These are phyloP conservation scores for Tamandua tetradactyla DNA, from an alignment of 2,797 vertebrate genomes.

Conservation along the genomic window DNA sequence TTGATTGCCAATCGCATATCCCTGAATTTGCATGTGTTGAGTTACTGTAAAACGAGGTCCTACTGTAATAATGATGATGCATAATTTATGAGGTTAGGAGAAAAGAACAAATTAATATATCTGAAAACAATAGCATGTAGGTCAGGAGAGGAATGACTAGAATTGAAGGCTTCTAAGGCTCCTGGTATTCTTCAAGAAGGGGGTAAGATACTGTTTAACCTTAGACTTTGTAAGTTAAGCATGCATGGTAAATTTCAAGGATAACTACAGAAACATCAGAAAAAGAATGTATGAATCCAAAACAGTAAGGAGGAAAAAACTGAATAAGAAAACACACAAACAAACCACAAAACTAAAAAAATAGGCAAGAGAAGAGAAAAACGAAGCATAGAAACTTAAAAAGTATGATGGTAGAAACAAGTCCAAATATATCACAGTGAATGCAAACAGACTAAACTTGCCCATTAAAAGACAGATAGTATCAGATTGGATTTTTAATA, in stretches of 20 bases:
- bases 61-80: neutral
- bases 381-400: conserved; percentile 38
- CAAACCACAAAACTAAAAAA: conserved; percentile 54
- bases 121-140: conserved; percentile 47
- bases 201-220: conserved; percentile 55
- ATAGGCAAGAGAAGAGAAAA: conserved; percentile 53
- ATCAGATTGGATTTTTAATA: conserved; percentile 50
- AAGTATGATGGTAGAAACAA: conserved; percentile 43
- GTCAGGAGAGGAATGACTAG: conserved; percentile 41
- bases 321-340: conserved; percentile 45
- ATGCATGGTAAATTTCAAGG: conserved; percentile 24
- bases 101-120: conserved; percentile 27
- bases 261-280: conserved; percentile 47
- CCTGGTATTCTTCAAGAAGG: conserved; percentile 37
- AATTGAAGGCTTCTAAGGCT: conserved; percentile 36
- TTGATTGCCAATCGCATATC: no score
- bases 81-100: conserved; percentile 12
- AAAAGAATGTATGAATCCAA: conserved; percentile 41
- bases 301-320: conserved; percentile 27
- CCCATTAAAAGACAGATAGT: conserved; percentile 56
- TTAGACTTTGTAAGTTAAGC: conserved; percentile 60
- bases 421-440: conserved; percentile 43
- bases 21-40: no score
- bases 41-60: no score
- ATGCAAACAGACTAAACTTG: conserved; percentile 60